Conservation (phyloP, 1,140 invertebrate genomes). For the Harpegnathos saltator region DNA sequence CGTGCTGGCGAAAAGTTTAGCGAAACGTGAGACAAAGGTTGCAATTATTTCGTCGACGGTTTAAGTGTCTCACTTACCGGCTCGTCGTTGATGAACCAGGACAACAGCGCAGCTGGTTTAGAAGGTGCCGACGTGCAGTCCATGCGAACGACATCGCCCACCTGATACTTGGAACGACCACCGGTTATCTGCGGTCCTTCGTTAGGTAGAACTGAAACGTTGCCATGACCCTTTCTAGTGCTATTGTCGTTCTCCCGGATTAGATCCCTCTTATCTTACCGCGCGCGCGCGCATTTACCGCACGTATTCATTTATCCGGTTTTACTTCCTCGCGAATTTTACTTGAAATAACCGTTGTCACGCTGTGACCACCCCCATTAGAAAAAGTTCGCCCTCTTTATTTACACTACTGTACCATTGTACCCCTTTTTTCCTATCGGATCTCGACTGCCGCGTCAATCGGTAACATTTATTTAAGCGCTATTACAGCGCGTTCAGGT, state of each 20-base stretch:
- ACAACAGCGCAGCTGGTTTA: constrained; percentile 92
- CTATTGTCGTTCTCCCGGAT: constrained; percentile 52
- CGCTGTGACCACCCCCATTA: background rate
- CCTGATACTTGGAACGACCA: constrained; percentile 91
- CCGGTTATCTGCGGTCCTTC: constrained; percentile 94
- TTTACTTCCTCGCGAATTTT: constrained; percentile 36
- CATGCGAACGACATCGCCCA: constrained; percentile 92
- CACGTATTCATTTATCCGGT: constrained; percentile 54
- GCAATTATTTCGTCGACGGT: constrained; percentile 26
- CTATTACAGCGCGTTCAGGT: too few relatives aligned
- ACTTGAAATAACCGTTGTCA: constrained; percentile 4
- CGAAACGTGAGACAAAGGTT: constrained; percentile 25
- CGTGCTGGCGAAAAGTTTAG: constrained; percentile 21
- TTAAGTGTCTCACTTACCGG: constrained; percentile 86
- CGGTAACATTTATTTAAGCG: too few relatives aligned
- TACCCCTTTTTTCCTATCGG: too few relatives aligned
- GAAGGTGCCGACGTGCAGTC: constrained; percentile 94
- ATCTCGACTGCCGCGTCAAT: too few relatives aligned
- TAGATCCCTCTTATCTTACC: constrained; percentile 56
- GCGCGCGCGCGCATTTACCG: constrained; percentile 53
- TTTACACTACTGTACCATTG: too few relatives aligned
- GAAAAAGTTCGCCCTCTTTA: background rate
- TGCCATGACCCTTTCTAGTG: constrained; percentile 59
- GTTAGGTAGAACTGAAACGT: constrained; percentile 90
- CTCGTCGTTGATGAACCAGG: constrained; percentile 95